These are phyloP conservation scores for Sinhomidia bicolor DNA, from an alignment of 2,888 invertebrate genomes.

Conservation along the genomic window DNA sequence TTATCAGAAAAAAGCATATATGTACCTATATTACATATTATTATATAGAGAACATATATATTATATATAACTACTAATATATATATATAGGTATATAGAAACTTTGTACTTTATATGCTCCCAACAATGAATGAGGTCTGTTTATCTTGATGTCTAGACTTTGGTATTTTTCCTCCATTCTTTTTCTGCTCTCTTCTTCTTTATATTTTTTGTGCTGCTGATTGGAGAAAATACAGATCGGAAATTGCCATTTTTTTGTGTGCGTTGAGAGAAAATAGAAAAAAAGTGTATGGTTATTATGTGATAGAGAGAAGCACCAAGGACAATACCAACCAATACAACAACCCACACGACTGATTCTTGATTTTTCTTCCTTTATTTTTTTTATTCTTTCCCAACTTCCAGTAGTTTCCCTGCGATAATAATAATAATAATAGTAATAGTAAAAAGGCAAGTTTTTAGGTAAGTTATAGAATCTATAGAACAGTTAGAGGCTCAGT, in stretches of 20 bases:
- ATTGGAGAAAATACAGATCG: conserved; percentile 53
- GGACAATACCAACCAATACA: conserved; percentile 32
- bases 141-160: conserved; percentile 31
- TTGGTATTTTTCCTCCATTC: neutral
- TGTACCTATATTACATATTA: neutral
- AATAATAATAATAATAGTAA: too few relatives aligned
- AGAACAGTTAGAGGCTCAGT: conserved; percentile 9
- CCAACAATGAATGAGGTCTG: conserved; percentile 9
- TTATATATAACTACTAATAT: neutral
- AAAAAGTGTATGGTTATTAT: conserved; percentile 38
- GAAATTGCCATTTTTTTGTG: conserved; percentile 61
- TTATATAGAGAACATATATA: neutral
- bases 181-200: neutral
- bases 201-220: conserved; percentile 19
- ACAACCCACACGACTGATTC: conserved; percentile 27
- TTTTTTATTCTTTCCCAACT: neutral
- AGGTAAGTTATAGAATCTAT: neutral
- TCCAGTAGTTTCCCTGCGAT: neutral
- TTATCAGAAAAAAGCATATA: too few relatives aligned
- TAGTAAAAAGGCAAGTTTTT: conserved; percentile 22
- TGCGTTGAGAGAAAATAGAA: conserved; percentile 31
- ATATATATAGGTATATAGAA: neutral
- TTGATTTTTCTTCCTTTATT: conserved; percentile 35
- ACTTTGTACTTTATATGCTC: neutral
- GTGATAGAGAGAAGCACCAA: conserved; percentile 24